These are phyloP conservation scores for Drosophila oshimai DNA, from an alignment of 1,140 invertebrate genomes.

Conservation along the genomic window DNA sequence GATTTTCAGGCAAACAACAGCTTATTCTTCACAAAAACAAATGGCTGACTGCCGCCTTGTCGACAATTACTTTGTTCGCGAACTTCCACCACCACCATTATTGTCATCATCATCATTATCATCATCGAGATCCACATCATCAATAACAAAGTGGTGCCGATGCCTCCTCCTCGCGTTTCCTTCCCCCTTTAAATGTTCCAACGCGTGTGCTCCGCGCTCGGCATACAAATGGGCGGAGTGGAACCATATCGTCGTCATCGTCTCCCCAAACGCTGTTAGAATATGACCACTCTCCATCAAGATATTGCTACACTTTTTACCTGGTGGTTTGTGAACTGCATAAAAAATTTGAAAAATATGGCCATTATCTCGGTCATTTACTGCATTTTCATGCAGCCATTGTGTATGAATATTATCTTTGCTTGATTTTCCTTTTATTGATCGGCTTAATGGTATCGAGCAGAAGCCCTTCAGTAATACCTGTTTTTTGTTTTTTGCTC, in stretches of 20 bases:
- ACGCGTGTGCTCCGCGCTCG: slow-evolving; percentile 33
- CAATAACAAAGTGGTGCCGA: slow-evolving; percentile 37
- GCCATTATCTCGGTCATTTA: slow-evolving; percentile 23
- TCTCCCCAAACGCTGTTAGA: slow-evolving; percentile 49
- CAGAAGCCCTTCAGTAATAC: no score
- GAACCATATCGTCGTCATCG: slow-evolving; percentile 3
- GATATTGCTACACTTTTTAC: slow-evolving; percentile 24
- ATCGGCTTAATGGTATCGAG: no score
- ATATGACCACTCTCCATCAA: slow-evolving; percentile 22
- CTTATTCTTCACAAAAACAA: slow-evolving; percentile 57
- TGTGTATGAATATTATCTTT: slow-evolving; percentile 11
- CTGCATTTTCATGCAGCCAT: not conserved
- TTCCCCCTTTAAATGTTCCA: slow-evolving; percentile 44
- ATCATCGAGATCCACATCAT: slow-evolving; percentile 46
- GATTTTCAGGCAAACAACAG: slow-evolving; percentile 40
- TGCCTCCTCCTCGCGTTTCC: slow-evolving; percentile 16
- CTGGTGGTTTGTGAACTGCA: slow-evolving; percentile 6
- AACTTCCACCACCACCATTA: slow-evolving; percentile 33
- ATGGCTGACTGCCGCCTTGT: slow-evolving; percentile 47
- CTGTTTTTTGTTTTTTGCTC: not conserved
- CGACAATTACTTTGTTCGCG: slow-evolving; percentile 53
- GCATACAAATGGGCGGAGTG: slow-evolving; percentile 59
- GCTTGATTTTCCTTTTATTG: slow-evolving; percentile 18
- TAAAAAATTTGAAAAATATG: slow-evolving; percentile 5
- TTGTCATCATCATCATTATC: slow-evolving; percentile 4